Evolutionary conservation across 2,113 vertebrate species (phyloP), one percentile per base, ranked within the genome.

Genomic region (Amphiprion ocellaris): DNA sequence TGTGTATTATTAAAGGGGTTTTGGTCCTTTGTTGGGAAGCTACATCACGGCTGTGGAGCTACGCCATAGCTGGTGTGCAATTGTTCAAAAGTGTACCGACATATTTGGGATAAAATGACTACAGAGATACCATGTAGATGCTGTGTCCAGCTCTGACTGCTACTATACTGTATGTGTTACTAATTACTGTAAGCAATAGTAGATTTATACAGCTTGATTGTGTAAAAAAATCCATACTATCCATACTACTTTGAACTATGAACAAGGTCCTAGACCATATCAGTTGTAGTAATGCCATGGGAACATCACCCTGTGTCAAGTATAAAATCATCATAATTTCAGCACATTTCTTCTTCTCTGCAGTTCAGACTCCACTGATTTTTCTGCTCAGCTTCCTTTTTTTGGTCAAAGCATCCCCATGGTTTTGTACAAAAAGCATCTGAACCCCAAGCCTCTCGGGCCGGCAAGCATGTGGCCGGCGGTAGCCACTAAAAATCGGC

Each of bases 401-500:
- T 4, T 15, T 19, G 58, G 17, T 30, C 26, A 16, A 23, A 47
- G 12, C 37, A 24, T 65, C 44, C 0, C 1, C 14, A 47, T 37
- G 44, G 49, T 53, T 65, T 28, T 41, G 41, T 47, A 73, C 52
- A 10, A 75, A 74, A 59, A 56, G n/a, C 68, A 67, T 26, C 11
- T 33, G 33, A 56, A 60, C 55, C 44, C 19, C 2, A 1, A 61
- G 54, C 68, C 50, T 63, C 26, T 33, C 28, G 63, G 64, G 33
- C 65, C 53, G 63, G 60, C 37, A 72, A 67, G 56, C 47, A 47
- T 23, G 79, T 4, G 10, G 65, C 66, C 69, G 64, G 54, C 59
- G 0, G 54, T 59, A 80, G 59, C 65, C 44, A 24, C 60, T 23
- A 69, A 64, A 71, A 72, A 72, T 65, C 39, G 10, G 59, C 74